A percentile compares a stretch with the other conserved stretches of the same genome.
Evolutionary conservation across 1,140 invertebrate species (phyloP).

Genomic region (Caenorhabditis tropicalis): DNA sequence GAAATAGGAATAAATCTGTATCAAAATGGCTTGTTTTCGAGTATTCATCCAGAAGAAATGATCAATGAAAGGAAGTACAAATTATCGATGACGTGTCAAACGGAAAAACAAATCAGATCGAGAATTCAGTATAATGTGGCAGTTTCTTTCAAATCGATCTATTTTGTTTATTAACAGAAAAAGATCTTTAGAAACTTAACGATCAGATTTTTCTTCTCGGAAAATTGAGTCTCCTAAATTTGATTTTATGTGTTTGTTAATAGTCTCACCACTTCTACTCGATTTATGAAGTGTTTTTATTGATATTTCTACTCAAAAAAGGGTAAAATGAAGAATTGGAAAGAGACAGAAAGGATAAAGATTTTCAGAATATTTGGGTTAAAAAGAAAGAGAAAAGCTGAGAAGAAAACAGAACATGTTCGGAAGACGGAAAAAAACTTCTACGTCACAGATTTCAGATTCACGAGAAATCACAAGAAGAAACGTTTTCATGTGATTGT

Average conservation of each 20-base stretch:
- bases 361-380: neutral
- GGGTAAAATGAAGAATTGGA: too few species aligned
- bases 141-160: too few species aligned
- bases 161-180: neutral
- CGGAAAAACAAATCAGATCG: neutral
- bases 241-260: neutral
- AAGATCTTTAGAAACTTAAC: too few species aligned
- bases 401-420: neutral
- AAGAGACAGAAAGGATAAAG: neutral
- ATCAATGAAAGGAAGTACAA: neutral
- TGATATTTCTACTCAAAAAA: too few species aligned
- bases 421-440: neutral
- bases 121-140: neutral
- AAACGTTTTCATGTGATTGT: neutral
- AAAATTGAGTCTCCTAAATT: neutral
- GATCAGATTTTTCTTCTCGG: neutral
- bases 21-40: neutral
- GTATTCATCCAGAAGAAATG: neutral
- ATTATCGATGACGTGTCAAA: neutral
- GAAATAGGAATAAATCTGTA: neutral
- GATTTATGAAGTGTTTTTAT: too few species aligned
- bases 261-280: too few species aligned
- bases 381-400: neutral
- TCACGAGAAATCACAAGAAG: neutral
- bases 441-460: neutral